Evolutionary conservation across 2,113 vertebrate genomes (phyloP).

Genomic region (Phocoena sinus): DNA sequence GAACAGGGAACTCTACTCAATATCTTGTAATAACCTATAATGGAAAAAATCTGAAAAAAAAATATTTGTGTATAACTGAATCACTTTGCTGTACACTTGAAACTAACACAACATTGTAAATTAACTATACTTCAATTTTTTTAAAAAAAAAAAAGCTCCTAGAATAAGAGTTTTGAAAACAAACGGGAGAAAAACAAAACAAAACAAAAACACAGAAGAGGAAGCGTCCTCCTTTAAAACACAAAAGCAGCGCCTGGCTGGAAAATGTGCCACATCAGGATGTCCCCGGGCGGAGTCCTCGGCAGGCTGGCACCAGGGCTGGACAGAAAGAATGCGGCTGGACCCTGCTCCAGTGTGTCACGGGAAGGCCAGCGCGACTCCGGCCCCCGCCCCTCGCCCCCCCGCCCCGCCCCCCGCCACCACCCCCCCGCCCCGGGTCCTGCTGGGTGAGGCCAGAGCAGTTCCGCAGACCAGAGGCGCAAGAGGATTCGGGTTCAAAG

Average conservation of each 20-base stretch:
- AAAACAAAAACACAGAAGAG: background rate
- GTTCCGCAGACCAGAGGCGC: background rate
- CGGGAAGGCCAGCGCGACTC: background rate
- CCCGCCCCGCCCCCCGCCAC: background rate
- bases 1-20: background rate
- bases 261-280: slow-evolving; percentile 55
- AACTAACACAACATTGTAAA: background rate
- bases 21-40: background rate
- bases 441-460: background rate
- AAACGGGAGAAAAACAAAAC: background rate
- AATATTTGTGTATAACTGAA: background rate
- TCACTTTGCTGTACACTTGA: background rate
- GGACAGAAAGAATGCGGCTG: slow-evolving; percentile 46
- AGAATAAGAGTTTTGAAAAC: background rate
- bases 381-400: background rate
- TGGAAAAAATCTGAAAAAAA: background rate
- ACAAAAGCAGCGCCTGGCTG: slow-evolving; percentile 24
- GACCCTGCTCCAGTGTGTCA: slow-evolving; percentile 5
- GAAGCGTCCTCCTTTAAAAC: slow-evolving; percentile 40
- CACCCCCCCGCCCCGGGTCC: background rate
- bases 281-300: slow-evolving; percentile 11
- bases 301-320: slow-evolving; percentile 52
- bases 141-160: slow-evolving; percentile 33
- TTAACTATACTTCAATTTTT: background rate
- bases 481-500: background rate